Conservation (phyloP, 2,888 invertebrate species). For the Lepidocyrtinus sp. region DNA sequence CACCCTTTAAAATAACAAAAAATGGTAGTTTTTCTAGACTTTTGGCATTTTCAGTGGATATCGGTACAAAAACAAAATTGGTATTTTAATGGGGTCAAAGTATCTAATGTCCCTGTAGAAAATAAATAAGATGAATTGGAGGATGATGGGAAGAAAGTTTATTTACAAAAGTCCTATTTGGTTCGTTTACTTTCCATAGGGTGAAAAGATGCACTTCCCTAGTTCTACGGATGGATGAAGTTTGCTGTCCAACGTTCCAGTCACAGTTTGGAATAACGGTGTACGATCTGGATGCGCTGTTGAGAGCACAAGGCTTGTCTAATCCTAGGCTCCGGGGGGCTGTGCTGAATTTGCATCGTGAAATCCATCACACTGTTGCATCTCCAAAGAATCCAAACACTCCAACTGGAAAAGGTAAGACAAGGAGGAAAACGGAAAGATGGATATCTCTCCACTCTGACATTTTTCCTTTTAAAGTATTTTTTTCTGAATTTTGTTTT, state of each 20-base stretch:
- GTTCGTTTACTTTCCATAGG: no score
- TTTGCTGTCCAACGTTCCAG: constrained; percentile 47
- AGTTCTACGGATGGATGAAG: constrained; percentile 39
- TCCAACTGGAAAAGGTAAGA: constrained; percentile 32
- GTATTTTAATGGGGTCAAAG: no score
- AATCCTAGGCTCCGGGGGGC: constrained; percentile 60
- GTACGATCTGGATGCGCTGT: constrained; percentile 64
- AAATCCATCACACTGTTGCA: constrained; percentile 63
- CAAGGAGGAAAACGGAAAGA: constrained; percentile 24
- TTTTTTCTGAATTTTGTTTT: neutral
- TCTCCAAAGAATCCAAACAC: no score
- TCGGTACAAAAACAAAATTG: constrained; percentile 19
- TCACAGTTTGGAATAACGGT: constrained; percentile 63
- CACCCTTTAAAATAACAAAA: no score
- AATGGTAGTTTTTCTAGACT: no score
- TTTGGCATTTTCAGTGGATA: constrained; percentile 19
- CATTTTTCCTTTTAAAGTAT: neutral
- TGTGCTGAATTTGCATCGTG: constrained; percentile 64
- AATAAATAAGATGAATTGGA: no score
- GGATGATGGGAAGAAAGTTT: no score
- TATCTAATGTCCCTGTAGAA: no score
- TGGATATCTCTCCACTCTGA: constrained; percentile 2
- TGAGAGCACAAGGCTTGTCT: constrained; percentile 57
- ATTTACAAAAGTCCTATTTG: no score
- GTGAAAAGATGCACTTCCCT: no score